These are phyloP conservation scores for Aporophyla nigra DNA, from an alignment of 2,888 invertebrate species.

Conservation along the genomic window DNA sequence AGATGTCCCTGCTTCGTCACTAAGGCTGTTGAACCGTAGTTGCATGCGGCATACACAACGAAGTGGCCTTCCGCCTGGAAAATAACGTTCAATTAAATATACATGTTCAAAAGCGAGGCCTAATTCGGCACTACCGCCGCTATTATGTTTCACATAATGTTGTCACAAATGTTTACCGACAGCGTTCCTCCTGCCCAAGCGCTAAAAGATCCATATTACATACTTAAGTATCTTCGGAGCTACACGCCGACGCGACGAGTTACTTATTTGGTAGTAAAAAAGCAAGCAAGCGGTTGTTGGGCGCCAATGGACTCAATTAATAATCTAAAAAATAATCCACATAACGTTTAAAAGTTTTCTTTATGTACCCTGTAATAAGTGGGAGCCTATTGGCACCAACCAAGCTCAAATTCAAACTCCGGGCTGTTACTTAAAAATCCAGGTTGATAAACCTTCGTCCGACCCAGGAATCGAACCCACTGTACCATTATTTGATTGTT, in stretches of 20 bases:
- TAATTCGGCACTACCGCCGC: too few relatives aligned
- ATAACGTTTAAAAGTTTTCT: background rate
- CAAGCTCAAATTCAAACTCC: background rate
- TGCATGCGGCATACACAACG: slow-evolving; percentile 96
- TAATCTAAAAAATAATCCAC: too few relatives aligned
- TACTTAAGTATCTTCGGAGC: too few relatives aligned
- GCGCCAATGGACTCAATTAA: too few relatives aligned
- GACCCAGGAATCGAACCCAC: background rate
- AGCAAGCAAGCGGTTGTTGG: too few relatives aligned
- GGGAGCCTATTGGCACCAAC: background rate
- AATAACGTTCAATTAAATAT: background rate
- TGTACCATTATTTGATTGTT: background rate
- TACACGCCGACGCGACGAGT: too few relatives aligned
- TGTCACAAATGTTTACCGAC: too few relatives aligned
- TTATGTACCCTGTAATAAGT: background rate
- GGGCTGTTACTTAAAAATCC: background rate
- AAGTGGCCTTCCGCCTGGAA: slow-evolving; percentile 93
- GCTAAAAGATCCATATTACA: too few relatives aligned
- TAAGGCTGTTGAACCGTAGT: slow-evolving; percentile 98
- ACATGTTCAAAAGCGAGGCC: background rate
- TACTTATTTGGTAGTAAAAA: too few relatives aligned
- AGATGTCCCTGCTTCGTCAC: slow-evolving; percentile 97
- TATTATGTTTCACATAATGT: too few relatives aligned
- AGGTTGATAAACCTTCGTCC: background rate
- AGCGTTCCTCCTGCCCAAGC: too few relatives aligned